These are phyloP conservation scores for Falco biarmicus DNA, from an alignment of 2,797 vertebrate species.

Conservation along the genomic window DNA sequence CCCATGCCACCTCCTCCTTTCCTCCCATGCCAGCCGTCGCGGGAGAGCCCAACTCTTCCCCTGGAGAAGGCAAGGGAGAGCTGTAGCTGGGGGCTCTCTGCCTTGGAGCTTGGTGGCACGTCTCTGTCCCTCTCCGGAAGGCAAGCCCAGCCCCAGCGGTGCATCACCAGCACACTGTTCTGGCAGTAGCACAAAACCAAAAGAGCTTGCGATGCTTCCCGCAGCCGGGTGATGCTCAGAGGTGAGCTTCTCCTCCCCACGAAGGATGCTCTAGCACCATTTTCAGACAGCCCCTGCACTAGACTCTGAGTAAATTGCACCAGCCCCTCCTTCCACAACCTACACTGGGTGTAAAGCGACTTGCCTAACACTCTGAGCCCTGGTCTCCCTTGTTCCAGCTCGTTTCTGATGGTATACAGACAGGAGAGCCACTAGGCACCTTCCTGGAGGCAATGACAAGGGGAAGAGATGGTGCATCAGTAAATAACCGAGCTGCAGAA, in stretches of 20 bases:
- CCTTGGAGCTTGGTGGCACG: background rate
- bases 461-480: background rate
- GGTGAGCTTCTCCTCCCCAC: background rate
- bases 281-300: background rate
- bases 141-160: background rate
- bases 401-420: rapidly evolving
- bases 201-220: background rate
- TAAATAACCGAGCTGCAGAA: background rate
- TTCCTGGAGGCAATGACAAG: background rate
- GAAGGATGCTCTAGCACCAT: background rate
- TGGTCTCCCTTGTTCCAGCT: background rate
- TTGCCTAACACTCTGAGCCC: background rate
- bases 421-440: background rate
- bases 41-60: background rate
- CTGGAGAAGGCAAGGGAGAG: background rate
- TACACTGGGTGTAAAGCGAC: background rate
- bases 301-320: too few relatives aligned
- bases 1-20: background rate
- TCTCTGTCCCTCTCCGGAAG: background rate
- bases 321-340: background rate
- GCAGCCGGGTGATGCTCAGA: background rate
- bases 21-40: rapidly evolving
- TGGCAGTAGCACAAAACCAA: background rate
- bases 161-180: background rate
- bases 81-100: background rate